Percentiles rank a stretch among this genome's conserved stretches.
These are phyloP conservation scores for Montifringilla adamsi DNA, from an alignment of 2,113 vertebrate species.

Conservation along the genomic window DNA sequence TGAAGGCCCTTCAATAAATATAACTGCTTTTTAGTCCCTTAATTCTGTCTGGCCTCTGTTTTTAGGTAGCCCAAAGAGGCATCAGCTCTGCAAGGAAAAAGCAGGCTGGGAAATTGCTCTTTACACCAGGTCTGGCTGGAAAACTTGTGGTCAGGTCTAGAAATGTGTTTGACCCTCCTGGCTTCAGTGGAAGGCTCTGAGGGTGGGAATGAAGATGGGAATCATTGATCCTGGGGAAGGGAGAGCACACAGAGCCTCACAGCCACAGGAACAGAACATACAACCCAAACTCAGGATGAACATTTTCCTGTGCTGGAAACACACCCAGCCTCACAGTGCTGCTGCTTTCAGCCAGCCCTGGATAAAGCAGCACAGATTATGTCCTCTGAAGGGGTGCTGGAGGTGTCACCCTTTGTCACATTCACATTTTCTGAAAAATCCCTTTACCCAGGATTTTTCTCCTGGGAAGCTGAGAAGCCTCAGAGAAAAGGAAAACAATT, in stretches of 20 bases:
- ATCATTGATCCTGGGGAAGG: neutral
- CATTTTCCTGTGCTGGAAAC: fast-evolving
- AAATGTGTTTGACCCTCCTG: neutral
- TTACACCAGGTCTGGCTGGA: neutral
- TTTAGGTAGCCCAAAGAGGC: neutral
- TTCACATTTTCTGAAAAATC: too few species aligned
- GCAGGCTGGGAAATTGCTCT: neutral
- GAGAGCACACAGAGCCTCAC: neutral
- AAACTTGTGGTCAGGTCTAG: neutral
- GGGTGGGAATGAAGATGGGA: neutral
- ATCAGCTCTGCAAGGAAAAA: neutral
- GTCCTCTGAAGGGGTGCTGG: neutral
- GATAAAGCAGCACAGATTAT: neutral
- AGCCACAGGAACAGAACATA: neutral
- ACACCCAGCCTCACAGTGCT: neutral
- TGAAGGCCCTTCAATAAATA: neutral
- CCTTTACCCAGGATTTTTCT: too few species aligned
- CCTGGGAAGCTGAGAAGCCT: too few species aligned
- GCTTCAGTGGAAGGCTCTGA: neutral
- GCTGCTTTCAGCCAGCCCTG: neutral
- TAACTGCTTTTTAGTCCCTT: neutral
- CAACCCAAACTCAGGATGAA: neutral
- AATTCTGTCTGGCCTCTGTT: neutral
- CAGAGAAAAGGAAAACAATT: too few species aligned
- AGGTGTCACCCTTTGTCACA: neutral